A percentile compares a stretch with the other conserved stretches of the same genome.
Evolutionary conservation across 2,113 vertebrate species (phyloP).

Genomic region (Pteruthius melanotis): DNA sequence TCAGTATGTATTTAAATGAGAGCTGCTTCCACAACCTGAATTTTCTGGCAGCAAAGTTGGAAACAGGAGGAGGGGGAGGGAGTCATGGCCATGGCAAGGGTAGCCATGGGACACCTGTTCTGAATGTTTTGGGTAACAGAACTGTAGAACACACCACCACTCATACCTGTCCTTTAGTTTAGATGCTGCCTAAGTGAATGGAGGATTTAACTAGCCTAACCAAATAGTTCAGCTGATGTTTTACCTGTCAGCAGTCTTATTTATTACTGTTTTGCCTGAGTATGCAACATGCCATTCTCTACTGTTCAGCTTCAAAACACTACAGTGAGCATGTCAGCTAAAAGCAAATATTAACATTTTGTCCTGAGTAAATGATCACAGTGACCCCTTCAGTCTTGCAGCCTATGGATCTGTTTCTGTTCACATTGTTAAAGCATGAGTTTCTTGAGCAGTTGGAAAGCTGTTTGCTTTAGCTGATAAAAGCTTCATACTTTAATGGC

Average conservation of each 20-base stretch:
- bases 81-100: not conserved
- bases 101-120: not conserved
- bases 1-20: not conserved
- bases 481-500: not conserved
- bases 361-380: not conserved
- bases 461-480: slow-evolving; percentile 4
- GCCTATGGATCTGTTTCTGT: not conserved
- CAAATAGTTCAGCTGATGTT: not conserved
- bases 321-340: not conserved
- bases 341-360: not conserved
- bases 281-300: not conserved
- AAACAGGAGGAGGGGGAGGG: not conserved
- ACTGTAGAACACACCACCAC: fast-evolving
- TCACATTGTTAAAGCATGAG: not conserved
- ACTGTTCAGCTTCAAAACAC: not conserved
- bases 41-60: not conserved
- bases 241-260: not conserved
- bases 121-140: not conserved
- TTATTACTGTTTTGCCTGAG: not conserved
- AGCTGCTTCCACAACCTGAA: not conserved
- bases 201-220: not conserved
- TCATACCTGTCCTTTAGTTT: not conserved
- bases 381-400: not conserved
- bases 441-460: not conserved
- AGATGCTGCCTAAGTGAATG: not conserved